A percentile compares a stretch with the other conserved stretches of the same genome.
phyloP scores from a whole-genome alignment of 2,113 vertebrate genomes.

The Argyrosomus japonicus region DNA sequence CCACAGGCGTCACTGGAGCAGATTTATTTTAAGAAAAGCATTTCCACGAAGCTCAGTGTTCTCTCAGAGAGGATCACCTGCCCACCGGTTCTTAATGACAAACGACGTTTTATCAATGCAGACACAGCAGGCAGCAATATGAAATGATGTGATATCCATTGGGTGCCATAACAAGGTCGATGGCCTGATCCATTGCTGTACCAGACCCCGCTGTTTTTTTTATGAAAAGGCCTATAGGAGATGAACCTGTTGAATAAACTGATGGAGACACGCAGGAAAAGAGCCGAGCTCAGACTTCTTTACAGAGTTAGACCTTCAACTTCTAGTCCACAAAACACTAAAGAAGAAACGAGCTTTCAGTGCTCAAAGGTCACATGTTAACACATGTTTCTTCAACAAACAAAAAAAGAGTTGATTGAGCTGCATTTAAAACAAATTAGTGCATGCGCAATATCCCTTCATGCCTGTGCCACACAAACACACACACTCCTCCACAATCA shows the following conservation, averaged over 20 bases:
- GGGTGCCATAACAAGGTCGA: constrained; percentile 80
- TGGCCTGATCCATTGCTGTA: constrained; percentile 64
- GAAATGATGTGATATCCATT: constrained; percentile 78
- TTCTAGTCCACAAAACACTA: not conserved
- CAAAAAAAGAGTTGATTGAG: no score
- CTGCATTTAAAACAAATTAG: not conserved
- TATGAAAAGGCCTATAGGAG: constrained; percentile 61
- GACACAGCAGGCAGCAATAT: constrained; percentile 75
- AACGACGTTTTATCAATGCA: constrained; percentile 80
- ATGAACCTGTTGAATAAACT: constrained; percentile 74
- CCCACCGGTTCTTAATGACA: constrained; percentile 71
- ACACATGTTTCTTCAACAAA: not conserved
- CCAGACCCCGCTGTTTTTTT: constrained; percentile 71
- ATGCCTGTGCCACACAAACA: not conserved
- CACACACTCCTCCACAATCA: not conserved
- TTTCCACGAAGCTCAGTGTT: constrained; percentile 8
- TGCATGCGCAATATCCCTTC: not conserved
- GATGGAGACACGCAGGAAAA: constrained; percentile 12
- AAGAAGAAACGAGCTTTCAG: not conserved
- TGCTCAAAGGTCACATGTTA: not conserved
- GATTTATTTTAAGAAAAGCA: constrained; percentile 2
- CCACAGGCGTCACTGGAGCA: not conserved
- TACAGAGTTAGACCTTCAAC: not conserved
- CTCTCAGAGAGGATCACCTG: constrained; percentile 61
- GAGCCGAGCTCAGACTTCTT: not conserved